Conservation (phyloP, 1,140 invertebrate species). For the Rhagoletis zephyria region DNA sequence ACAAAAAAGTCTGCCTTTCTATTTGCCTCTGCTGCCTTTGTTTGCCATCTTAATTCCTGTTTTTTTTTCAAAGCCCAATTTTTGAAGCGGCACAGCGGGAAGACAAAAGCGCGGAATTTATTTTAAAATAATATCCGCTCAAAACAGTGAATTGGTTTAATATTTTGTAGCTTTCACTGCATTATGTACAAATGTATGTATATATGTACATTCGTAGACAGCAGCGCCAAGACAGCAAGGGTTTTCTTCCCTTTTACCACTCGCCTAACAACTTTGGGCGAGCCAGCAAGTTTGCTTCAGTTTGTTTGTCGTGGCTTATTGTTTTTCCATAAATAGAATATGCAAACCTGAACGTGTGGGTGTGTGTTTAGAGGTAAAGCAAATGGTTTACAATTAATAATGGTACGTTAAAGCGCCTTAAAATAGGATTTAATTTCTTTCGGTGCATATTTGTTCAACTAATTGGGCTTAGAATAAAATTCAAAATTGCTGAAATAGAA, state of each 20-base stretch:
- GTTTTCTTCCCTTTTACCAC: not conserved
- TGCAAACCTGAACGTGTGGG: not conserved
- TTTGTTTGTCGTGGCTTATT: not conserved
- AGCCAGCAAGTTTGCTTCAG: not conserved
- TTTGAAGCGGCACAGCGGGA: not conserved
- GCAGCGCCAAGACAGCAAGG: not conserved
- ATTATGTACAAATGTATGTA: not conserved
- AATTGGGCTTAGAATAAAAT: not conserved
- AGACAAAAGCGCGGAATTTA: slow-evolving; percentile 31
- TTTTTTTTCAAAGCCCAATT: not conserved
- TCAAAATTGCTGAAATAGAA: too few relatives aligned
- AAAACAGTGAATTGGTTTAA: slow-evolving; percentile 13
- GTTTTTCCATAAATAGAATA: not conserved
- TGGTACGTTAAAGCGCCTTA: slow-evolving; percentile 9
- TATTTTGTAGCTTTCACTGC: slow-evolving; percentile 43
- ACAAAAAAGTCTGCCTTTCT: slow-evolving; percentile 16
- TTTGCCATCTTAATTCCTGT: slow-evolving; percentile 52
- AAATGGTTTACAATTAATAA: not conserved
- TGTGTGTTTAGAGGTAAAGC: not conserved
- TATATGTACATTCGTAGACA: not conserved
- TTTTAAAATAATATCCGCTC: slow-evolving; percentile 42
- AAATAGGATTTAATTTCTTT: slow-evolving; percentile 34
- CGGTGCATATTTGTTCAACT: not conserved
- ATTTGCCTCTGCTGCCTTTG: not conserved
- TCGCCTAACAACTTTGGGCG: not conserved